These are phyloP conservation scores for Meiosimyza platycephala DNA, from an alignment of 2,888 invertebrate species.

Conservation along the genomic window DNA sequence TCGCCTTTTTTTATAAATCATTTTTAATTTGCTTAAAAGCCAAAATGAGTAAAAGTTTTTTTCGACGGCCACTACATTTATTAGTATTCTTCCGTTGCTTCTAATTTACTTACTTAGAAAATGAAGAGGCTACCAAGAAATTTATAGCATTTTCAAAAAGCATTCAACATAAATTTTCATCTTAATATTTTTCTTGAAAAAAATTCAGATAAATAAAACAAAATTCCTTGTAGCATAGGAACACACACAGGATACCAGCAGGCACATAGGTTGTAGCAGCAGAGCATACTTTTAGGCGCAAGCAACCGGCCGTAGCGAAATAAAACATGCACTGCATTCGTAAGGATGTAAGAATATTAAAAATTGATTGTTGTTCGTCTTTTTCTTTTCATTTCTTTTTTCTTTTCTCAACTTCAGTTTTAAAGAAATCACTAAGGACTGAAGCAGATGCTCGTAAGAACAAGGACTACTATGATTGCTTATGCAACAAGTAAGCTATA, in stretches of 20 bases:
- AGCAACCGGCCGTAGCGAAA: too few relatives aligned
- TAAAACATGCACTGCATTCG: not conserved
- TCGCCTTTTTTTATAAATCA: too few relatives aligned
- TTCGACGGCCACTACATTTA: too few relatives aligned
- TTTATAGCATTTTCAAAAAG: conserved; percentile 10
- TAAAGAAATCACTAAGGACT: too few relatives aligned
- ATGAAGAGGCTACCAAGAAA: not conserved
- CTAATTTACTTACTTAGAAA: not conserved
- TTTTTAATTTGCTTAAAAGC: too few relatives aligned
- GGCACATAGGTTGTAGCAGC: not conserved
- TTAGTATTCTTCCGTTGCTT: not conserved
- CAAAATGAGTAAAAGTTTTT: too few relatives aligned
- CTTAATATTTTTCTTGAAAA: too few relatives aligned
- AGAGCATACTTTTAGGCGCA: too few relatives aligned
- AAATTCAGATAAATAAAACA: too few relatives aligned
- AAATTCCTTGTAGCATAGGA: not conserved
- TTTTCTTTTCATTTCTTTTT: not conserved
- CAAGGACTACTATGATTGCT: not conserved
- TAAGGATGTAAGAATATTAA: not conserved
- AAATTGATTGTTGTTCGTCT: conserved; percentile 5
- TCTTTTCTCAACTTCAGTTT: not conserved
- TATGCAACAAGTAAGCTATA: conserved; percentile 7
- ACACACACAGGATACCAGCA: not conserved
- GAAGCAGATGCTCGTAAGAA: too few relatives aligned
- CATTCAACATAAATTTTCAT: not conserved